Base-by-base conservation (phyloP, 1,140 invertebrate genomes). In the Brachionus koreanus region DNA sequence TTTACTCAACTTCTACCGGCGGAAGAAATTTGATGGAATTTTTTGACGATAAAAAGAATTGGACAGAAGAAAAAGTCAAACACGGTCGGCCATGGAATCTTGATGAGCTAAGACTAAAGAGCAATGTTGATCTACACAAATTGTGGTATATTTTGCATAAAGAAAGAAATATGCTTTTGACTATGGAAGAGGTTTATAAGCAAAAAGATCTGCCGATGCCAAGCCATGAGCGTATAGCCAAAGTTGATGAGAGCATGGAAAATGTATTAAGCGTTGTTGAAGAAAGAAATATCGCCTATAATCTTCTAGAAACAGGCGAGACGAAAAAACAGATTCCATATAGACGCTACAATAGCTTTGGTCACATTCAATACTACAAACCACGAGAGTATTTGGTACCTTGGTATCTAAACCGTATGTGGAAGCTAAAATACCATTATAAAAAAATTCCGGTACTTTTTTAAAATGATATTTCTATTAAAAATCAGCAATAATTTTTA, bases 81-180 rank as follows among this genome's bases (percentile, higher is more conserved):
- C 91, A 92, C 83, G 96, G 97, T 7, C 90, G 97, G 86, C 91
- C 93, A 1, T 99, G 97, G 97, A 93, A 88, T 83, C 87, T 90
- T 57, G 95, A 97, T 85, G 97, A 99, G 89, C 88, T 99, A 33
- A 90, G 97, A 86, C 91, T 98, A 39, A 98, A 98, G 89, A 96
- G 94, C 72, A 99, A 98, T 88, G 90, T 92, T 67, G 97, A 99
- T 89, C 91, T 99, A 61, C 97, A 99, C 86, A 98, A 99, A 90
- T 89, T 99, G 79, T 99, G 97, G 97, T 94, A 92, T 90, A 91
- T 99, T 29, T 89, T 99, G 77, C 88, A 98, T 25, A 99, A 98
- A 90, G 97, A 99, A 89, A 89, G 92, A 82, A 99, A 99, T 87
- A 97, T 98, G 95, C 89, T 99, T 5, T 87, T 96, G 65, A 98